A percentile compares a stretch with the other conserved stretches of the same genome.
These are phyloP conservation scores for Actenoides hombroni DNA, from an alignment of 2,113 vertebrate genomes.

Conservation along the genomic window DNA sequence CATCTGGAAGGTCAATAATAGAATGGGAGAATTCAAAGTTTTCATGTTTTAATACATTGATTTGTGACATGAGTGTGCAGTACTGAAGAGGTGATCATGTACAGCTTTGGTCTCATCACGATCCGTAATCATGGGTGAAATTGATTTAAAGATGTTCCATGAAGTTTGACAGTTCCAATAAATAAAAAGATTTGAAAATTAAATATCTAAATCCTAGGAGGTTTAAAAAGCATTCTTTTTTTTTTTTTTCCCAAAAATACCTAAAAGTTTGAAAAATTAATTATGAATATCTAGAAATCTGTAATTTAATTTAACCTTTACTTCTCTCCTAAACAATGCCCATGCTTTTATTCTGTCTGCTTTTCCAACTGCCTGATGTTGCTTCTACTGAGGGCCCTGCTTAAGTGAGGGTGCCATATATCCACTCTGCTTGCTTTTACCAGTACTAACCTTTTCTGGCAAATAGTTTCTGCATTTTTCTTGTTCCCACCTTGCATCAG, in stretches of 20 bases:
- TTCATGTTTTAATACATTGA: background rate
- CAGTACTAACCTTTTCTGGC: background rate
- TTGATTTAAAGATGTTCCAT: slow-evolving; percentile 33
- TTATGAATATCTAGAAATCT: background rate
- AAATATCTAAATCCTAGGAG: background rate
- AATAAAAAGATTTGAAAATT: slow-evolving; percentile 34
- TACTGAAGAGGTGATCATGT: background rate
- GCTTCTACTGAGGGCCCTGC: background rate
- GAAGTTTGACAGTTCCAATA: slow-evolving; percentile 26
- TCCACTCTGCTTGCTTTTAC: background rate
- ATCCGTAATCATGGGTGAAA: background rate
- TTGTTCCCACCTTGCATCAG: background rate
- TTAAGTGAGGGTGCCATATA: background rate
- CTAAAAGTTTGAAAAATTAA: background rate
- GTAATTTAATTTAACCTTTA: background rate
- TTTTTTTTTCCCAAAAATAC: background rate
- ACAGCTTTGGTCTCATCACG: slow-evolving; percentile 1
- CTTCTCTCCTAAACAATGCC: background rate
- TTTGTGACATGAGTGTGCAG: background rate
- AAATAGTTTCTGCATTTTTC: background rate
- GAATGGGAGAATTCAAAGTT: background rate
- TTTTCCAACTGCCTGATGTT: background rate
- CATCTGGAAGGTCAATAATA: background rate
- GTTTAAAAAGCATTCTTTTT: background rate
- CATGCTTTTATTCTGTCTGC: background rate